Evolutionary conservation across 2,888 invertebrate species (phyloP), one percentile per base, ranked within the genome.

Genomic region (Lamproptera curius): DNA sequence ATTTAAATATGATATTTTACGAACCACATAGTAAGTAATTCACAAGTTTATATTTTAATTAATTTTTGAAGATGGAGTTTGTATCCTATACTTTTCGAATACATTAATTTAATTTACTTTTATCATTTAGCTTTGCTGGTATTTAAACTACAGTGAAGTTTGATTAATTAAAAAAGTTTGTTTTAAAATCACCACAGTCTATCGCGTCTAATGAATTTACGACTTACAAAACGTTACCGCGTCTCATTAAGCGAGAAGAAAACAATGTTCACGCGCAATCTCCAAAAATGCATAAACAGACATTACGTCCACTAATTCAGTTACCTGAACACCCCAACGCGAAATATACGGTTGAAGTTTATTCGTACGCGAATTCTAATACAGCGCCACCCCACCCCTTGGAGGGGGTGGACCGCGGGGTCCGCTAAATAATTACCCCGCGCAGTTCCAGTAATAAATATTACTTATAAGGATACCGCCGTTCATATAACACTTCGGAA

Each of bases 361-460:
- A 69, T 70, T 67, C 67, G 65, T 61, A 60, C 62, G 56, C 54
- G 55, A 56, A 60, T 59, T 60, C 65, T 67, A 67, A 70, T 64
- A 65, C 37, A 37, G 16, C 16, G 14, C 42, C 35, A 10, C 8
- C 13, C 33, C 42, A 41, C 47, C 51, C 42, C 34, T 42, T 45
- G 39, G 47, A 46, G 52, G 36, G 43, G 53, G 48, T 35, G 42
- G 40, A 55, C 55, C 54, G 52, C 50, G 57, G 59, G 57, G 55
- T 58, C 55, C 68, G 65, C 63, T 73, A 76, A 81, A 82, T 83
- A 83, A 83, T 82, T 80, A 80, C 76, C 69, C 50, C 14, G 55
- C 62, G 62, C 78, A 73, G 77, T 81, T 75, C 63, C 65, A 53
- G 72, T 63, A 71, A 84, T 84, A 83, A 84, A 84, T 84, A 82